Percentiles rank a stretch among this genome's conserved stretches.
Conservation (phyloP, 1,140 invertebrate species). For the Drosophila setifemur region DNA sequence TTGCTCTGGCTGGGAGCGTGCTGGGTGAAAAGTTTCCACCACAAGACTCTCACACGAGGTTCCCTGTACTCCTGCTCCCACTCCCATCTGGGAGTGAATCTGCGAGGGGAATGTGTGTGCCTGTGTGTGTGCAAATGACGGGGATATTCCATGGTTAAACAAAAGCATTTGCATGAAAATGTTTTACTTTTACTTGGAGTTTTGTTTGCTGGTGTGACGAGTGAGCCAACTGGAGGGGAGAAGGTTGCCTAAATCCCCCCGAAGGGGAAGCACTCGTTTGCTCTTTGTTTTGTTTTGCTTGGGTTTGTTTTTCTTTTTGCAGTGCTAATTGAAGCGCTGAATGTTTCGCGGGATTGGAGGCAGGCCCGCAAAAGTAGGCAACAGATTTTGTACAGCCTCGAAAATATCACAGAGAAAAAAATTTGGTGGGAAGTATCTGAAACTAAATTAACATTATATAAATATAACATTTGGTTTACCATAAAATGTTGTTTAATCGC, state of each 20-base stretch:
- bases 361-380: constrained; percentile 33
- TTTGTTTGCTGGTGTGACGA: constrained; percentile 27
- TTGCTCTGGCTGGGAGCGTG: constrained; percentile 43
- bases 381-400: constrained; percentile 19
- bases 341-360: background rate
- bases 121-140: constrained; percentile 48
- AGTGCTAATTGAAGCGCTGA: constrained; percentile 60
- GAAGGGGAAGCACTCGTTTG: constrained; percentile 36
- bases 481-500: too few relatives aligned
- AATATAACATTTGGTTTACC: too few relatives aligned
- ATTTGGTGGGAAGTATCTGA: too few relatives aligned
- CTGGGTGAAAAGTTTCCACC: constrained; percentile 60
- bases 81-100: background rate
- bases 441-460: too few relatives aligned
- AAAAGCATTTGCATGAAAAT: constrained; percentile 77
- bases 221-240: background rate
- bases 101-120: background rate
- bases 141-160: constrained; percentile 76
- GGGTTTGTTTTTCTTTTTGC: constrained; percentile 11
- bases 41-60: constrained; percentile 49
- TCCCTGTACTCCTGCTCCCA: background rate
- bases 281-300: constrained; percentile 31
- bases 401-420: background rate
- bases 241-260: too few relatives aligned
- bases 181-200: constrained; percentile 73